Percentiles rank a stretch among this genome's conserved stretches.
phyloP scores from a whole-genome alignment of 2,888 invertebrate species.

The Phyto melanocephala region DNA sequence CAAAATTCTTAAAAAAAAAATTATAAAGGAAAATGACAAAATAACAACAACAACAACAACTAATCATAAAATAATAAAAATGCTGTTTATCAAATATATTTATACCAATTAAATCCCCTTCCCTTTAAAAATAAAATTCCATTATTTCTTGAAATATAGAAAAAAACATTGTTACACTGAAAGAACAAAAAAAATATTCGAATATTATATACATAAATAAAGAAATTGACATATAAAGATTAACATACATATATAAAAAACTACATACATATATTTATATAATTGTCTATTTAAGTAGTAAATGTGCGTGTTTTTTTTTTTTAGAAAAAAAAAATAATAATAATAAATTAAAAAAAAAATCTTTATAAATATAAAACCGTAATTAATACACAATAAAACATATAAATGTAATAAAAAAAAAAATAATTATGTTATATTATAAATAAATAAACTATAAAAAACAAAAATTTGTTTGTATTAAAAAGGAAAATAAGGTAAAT shows the following conservation, averaged over 20 bases:
- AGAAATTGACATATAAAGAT: not conserved
- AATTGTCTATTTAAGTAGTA: conserved; percentile 69
- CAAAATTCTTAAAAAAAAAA: conserved; percentile 28
- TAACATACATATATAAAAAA: conserved; percentile 20
- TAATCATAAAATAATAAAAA: not conserved
- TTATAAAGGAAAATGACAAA: conserved; percentile 28
- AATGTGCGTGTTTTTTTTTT: conserved; percentile 62
- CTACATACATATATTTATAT: conserved; percentile 68
- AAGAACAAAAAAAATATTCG: conserved; percentile 27
- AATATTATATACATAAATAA: conserved; percentile 3
- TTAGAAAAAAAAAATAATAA: conserved; percentile 37
- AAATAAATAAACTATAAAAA: conserved; percentile 29
- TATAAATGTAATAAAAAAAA: conserved; percentile 53
- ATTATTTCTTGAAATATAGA: conserved; percentile 37
- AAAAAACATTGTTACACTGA: conserved; percentile 49
- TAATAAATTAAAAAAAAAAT: conserved; percentile 6
- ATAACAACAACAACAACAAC: not conserved
- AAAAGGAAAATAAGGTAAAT: conserved; percentile 29
- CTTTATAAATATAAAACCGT: conserved; percentile 8
- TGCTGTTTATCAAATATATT: conserved; percentile 39
- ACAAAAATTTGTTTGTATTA: conserved; percentile 37
- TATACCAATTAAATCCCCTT: not conserved
- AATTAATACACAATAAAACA: conserved; percentile 16
- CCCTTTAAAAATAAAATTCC: not conserved
- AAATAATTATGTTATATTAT: conserved; percentile 50